Conservation (phyloP, 2,888 invertebrate species). For the Stenichneumon culpator region DNA sequence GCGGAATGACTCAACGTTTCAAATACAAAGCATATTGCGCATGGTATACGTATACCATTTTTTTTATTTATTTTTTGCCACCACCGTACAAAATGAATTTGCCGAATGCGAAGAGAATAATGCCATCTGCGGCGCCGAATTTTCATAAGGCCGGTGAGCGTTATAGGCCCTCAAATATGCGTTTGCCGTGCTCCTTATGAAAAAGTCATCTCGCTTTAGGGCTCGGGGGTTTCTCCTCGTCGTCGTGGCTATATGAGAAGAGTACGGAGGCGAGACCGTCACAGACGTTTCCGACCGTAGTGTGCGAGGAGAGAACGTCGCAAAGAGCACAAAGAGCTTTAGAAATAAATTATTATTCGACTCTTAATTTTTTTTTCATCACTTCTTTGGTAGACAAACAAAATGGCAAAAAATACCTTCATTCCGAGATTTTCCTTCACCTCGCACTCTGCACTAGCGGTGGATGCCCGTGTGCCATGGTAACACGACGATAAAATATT, state of each 20-base stretch:
- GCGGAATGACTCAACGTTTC: not conserved
- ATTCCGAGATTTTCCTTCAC: constrained; percentile 36
- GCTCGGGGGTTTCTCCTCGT: constrained; percentile 12
- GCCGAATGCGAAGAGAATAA: constrained; percentile 53
- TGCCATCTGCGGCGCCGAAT: constrained; percentile 56
- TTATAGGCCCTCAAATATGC: constrained; percentile 61
- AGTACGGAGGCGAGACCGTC: constrained; percentile 13
- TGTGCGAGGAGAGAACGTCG: constrained; percentile 32
- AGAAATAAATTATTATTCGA: constrained; percentile 60
- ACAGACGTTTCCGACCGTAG: constrained; percentile 2
- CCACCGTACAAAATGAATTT: constrained; percentile 45
- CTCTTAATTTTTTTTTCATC: constrained; percentile 17
- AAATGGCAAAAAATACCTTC: constrained; percentile 34
- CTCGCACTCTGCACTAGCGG: not conserved
- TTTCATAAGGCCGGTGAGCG: constrained; percentile 58
- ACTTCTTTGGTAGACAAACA: constrained; percentile 34
- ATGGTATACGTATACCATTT: not conserved
- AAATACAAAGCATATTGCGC: not conserved
- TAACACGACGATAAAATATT: constrained; percentile 41
- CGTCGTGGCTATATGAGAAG: constrained; percentile 1
- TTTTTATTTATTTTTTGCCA: not conserved
- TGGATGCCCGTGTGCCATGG: constrained; percentile 4
- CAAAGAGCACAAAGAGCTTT: constrained; percentile 54
- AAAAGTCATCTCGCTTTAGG: constrained; percentile 51
- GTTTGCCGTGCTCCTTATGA: constrained; percentile 57